phyloP scores from a whole-genome alignment of 2,797 vertebrate species.

The Enteromius mattozi region DNA sequence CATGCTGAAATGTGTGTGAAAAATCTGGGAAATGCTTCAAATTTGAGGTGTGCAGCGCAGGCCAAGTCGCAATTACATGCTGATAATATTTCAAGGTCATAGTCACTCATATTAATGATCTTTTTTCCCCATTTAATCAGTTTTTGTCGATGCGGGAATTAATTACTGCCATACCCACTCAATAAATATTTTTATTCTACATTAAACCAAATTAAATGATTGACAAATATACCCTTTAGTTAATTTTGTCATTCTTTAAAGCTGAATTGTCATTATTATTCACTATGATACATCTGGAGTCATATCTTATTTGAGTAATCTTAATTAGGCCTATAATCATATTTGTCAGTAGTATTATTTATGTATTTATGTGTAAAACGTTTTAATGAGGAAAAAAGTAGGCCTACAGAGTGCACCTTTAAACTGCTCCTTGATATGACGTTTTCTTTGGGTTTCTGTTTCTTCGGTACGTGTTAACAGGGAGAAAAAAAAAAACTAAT shows the following conservation, averaged over 20 bases:
- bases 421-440: constrained; percentile 9
- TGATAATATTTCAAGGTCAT: constrained; percentile 35
- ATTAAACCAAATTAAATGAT: constrained; percentile 4
- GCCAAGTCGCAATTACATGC: constrained; percentile 27
- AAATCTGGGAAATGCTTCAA: constrained; percentile 42
- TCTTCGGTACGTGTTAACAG: constrained; percentile 49
- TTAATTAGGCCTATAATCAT: background rate
- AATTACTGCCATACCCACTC: background rate
- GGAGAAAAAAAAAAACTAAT: constrained; percentile 55
- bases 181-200: constrained; percentile 3
- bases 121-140: background rate
- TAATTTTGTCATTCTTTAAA: background rate
- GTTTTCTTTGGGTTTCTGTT: constrained; percentile 48
- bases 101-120: background rate
- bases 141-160: background rate
- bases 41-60: constrained; percentile 39
- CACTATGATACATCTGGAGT: background rate
- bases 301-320: background rate
- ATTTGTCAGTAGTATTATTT: background rate
- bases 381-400: constrained; percentile 17
- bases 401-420: constrained; percentile 23
- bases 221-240: background rate
- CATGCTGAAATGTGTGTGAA: constrained; percentile 53
- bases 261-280: background rate
- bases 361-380: constrained; percentile 1